Evolutionary conservation across 2,113 vertebrate genomes (phyloP), one percentile per base, ranked within the genome.

Genomic region (Heliornis fulica): DNA sequence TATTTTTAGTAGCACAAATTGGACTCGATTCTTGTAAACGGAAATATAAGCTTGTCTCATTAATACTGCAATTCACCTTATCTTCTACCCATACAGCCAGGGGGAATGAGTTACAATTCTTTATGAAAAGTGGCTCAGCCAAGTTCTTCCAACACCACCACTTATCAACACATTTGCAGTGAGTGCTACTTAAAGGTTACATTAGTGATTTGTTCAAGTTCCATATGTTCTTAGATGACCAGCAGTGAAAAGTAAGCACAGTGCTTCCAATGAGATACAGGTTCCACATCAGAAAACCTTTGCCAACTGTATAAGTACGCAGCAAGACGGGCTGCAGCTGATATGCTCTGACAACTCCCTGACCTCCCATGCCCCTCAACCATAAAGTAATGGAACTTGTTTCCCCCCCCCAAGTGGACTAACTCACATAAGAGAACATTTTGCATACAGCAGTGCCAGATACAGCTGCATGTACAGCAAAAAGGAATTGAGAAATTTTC

Each of bases 1-100:
- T n/a, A 50, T 71, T 87, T 88, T 92, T 80, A 95, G 71, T 17
- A 75, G 76, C 38, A 74, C 14, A 92, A 92, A 79, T 70, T 51
- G 11, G 71, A 66, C 63, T 90, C 2, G 2, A 51, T 51, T 93
- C 41, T 92, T 86, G 85, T 65, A 93, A 83, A 80, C 51, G 59
- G 79, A 83, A 94, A 93, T 46, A 91, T 34, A 86, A 90, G 34
- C 69, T 34, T 66, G 89, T 26, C 60, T 93, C 86, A 86, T 83
- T 90, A 92, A 90, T 43, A 81, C 21, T 81, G 69, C 80, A 83
- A 31, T 92, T 89, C 80, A 74, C 60, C 31, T 90, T 88, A 95
- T 66, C 91, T 92, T 41, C 54, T 65, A 40, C 16, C 14, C 34
- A 48, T 29, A 64, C 2, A 75, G 54, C 26, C 51, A 56, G 2